Evolutionary conservation across 2,888 invertebrate species (phyloP), one percentile per base, ranked within the genome.

Genomic region (Melinopterus prodromus): DNA sequence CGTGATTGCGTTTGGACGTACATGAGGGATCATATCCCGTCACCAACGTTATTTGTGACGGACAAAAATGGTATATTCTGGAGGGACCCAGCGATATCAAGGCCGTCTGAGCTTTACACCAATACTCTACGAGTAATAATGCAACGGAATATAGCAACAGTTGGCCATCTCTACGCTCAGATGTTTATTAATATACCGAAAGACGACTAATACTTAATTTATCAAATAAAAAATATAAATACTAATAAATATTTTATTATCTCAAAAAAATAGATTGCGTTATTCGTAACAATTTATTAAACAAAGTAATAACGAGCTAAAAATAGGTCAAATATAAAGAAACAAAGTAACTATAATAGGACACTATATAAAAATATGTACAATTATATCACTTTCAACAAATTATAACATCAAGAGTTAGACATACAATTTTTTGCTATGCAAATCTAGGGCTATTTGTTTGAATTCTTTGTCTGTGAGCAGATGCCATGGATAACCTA

Each of bases 1-100:
- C 92, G 95, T 77, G 97, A 97, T 86, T 96, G 96, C 85, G 92
- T 98, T 79, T 98, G 97, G 97, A 95, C 94, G 85, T 98, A 97
- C 87, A 94, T 97, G 88, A 93, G 96, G 83, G 97, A 97, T 86
- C 93, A 97, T 87, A 95, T 97, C 26, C 97, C 97, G 0, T 95
- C 97, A 0, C 97, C 97, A 0, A 94, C 95, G 0, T 89, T 96
- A 9, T 97, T 96, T 85, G 90, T 91, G 0, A 92, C 93, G 77
- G 95, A 95, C 86, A 89, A 91, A 69, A 92, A 92, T 84, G 94
- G 92, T 78, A 88, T 93, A n/a, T 92, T 93, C 84, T 96, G 96
- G 95, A 92, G 97, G 6, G 96, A 96, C 86, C 93, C 94, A 0
- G 92, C 93, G 0, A 91, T 92, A 3, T 93, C 94, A 76, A 92